Conservation (phyloP, 2,888 invertebrate genomes). For the Ormyrus nitidulus region DNA sequence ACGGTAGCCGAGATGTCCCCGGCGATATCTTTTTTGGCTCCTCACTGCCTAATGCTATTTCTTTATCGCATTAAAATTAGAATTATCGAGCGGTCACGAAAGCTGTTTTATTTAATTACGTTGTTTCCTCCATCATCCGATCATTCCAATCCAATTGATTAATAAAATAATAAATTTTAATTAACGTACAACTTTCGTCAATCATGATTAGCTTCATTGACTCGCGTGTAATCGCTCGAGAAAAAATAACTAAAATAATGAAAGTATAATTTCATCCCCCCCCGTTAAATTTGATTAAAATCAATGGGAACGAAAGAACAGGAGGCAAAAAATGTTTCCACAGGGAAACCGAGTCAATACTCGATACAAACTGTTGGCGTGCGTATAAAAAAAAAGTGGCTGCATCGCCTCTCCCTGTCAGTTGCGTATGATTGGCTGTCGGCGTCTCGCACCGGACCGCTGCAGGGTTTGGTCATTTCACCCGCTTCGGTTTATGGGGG, state of each 20-base stretch:
- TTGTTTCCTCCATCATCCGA: no score
- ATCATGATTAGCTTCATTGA: no score
- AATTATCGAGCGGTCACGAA: not conserved
- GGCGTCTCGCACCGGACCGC: conserved; percentile 58
- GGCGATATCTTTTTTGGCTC: conserved; percentile 25
- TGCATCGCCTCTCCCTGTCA: conserved; percentile 60
- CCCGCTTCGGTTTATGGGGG: conserved; percentile 64
- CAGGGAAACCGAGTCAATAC: conserved; percentile 51
- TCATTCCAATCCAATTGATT: no score
- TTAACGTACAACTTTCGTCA: no score
- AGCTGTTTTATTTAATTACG: no score
- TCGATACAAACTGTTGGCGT: conserved; percentile 51
- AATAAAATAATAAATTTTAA: no score
- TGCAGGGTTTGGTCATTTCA: conserved; percentile 64
- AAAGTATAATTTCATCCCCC: not conserved
- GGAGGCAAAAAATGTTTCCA: conserved; percentile 33
- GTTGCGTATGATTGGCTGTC: conserved; percentile 68
- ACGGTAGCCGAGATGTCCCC: conserved; percentile 30
- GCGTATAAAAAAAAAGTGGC: conserved; percentile 51
- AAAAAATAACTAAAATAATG: not conserved
- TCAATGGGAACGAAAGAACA: conserved; percentile 19
- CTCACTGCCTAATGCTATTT: conserved; percentile 13
- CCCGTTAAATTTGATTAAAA: conserved; percentile 29
- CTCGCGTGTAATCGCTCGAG: no score
- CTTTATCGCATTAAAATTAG: not conserved